Evolutionary conservation across 2,888 invertebrate genomes (phyloP), one percentile per base, ranked within the genome.

Genomic region (Helicoverpa assulta): DNA sequence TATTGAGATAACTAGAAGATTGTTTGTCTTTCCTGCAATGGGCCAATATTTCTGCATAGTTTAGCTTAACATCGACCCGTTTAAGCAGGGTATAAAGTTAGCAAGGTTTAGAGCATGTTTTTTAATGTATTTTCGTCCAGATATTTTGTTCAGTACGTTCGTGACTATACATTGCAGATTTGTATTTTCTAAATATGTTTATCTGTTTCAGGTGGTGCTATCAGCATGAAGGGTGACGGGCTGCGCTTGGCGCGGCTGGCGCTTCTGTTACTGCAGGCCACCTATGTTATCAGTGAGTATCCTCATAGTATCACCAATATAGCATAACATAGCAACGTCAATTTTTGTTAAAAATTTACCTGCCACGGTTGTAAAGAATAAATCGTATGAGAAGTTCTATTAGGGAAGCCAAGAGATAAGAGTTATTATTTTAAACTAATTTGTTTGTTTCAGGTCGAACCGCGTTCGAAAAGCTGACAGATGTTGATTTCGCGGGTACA

Each of bases 381-480:
- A 47, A 47, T 6, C 1, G 5, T 1, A 47, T 47, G 0, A 0
- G 0, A 47, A 6, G 7, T 47, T 47, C n/a, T 43, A 16, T 16
- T n/a, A 16, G 5, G 12, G 4, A 40, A 40, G 14, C 40, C 0
- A 10, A 6, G 10, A 7, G 21, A n/a, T 19, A 26, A 0, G 3
- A 19, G 21, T 12, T 16, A 16, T 40, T 18, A 59, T 53, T 14
- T 75, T 8, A 54, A 61, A 21, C 8, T 40, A 66, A 37, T 26
- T 7, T 43, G n/a, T 40, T 84, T 77, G 72, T 96, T 94, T 57
- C 96, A 97, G 98, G 97, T 85, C 97, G 98, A 87, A 98, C 98
- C 89, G 99, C 98, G 16, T 99, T 99, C 89, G 99, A 99, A 94
- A 99, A 99, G 93, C 96, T 99, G 78, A 99, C 99, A 78, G 99